Evolutionary conservation across 2,797 vertebrate species (phyloP), one percentile per base, ranked within the genome.

Genomic region (Linurgus olivaceus): DNA sequence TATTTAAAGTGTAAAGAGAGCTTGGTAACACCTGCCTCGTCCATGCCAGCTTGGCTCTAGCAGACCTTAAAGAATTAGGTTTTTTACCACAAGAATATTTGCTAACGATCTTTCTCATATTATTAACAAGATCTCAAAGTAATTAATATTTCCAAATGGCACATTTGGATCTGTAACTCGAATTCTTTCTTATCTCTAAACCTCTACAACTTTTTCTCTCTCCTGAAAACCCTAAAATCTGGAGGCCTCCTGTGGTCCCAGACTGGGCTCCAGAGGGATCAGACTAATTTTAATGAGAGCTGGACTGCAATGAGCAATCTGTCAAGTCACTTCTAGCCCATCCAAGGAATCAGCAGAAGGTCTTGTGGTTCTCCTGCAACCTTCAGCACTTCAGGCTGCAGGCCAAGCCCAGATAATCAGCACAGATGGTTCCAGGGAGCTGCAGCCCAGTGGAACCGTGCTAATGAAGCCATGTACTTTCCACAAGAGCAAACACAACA

Each of bases 391-490:
- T 54, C 72, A 92, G 94, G 94, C 94, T 96, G 28, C 72, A 86
- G 92, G 95, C 95, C 96, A 96, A 93, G 92, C 74, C 50, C 65
- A 70, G 50, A 77, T 92, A 92, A 95, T 89, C 78, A 85, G 92
- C 93, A 94, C 95, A 97, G 94, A 96, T 96, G 96, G 96, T 74
- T 82, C 21, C 84, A 87, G 75, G 89, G 86, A 96, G 68, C 65
- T 92, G 93, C 94, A 96, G 92, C 91, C 94, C 95, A 80, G 9
- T 88, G 84, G 42, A 93, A 90, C 93, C 86, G 88, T 67, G 89
- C 89, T 97, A 97, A 96, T 96, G 94, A 96, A 96, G 94, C 93
- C 92, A 54, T 95, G 94, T 94, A 89, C 96, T 96, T 96, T 95
- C 93, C 95, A 96, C 88, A 91, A 86, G 92, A 95, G 95, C 92